phyloP scores from a whole-genome alignment of 2,113 vertebrate genomes.

The Gallinago media region DNA sequence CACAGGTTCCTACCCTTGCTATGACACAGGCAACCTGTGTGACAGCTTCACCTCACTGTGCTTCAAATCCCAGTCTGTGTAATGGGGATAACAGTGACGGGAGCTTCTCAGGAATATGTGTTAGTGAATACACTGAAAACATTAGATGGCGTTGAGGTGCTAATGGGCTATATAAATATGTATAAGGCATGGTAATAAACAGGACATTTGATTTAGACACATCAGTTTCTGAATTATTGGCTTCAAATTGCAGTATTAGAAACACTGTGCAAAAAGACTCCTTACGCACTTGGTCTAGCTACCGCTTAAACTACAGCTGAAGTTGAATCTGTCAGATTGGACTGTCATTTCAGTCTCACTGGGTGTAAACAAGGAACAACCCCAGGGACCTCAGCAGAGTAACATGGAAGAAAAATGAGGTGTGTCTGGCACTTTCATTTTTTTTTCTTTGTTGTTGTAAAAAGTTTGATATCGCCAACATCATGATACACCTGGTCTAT shows the following conservation, averaged over 20 bases:
- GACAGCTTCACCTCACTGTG: neutral
- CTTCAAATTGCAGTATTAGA: neutral
- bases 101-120: neutral
- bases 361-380: neutral
- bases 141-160: neutral
- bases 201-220: neutral
- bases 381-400: neutral
- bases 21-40: neutral
- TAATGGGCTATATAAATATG: neutral
- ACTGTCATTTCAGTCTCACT: neutral
- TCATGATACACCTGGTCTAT: neutral
- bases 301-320: neutral
- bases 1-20: neutral
- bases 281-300: neutral
- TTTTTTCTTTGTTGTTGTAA: neutral
- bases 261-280: neutral
- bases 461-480: neutral
- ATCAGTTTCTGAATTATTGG: fast-evolving
- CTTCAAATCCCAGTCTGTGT: neutral
- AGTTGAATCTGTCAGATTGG: neutral
- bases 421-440: constrained; percentile 6
- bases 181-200: neutral
- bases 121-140: neutral
- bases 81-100: neutral
- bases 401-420: neutral